phyloP scores from a whole-genome alignment of 1,140 invertebrate genomes.

The Apis dorsata region DNA sequence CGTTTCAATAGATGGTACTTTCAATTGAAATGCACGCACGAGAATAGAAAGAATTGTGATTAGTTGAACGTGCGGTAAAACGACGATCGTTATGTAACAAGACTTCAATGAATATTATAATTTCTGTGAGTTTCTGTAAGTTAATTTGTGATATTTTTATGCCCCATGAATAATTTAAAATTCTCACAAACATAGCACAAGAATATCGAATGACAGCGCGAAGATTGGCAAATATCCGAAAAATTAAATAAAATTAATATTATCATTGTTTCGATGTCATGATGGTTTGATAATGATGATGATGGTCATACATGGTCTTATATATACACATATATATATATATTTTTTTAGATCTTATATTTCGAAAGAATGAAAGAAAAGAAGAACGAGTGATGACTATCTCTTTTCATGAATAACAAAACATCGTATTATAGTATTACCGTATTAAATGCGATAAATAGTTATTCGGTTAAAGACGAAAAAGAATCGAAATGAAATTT shows the following conservation, averaged over 20 bases:
- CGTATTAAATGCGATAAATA: not conserved
- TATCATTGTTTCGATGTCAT: not conserved
- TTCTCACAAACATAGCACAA: too few species aligned
- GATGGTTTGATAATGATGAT: not conserved
- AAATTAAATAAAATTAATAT: not conserved
- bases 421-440: not conserved
- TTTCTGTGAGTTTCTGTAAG: slow-evolving; percentile 12
- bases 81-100: not conserved
- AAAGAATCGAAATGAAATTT: too few species aligned
- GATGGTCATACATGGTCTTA: too few species aligned
- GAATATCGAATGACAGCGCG: not conserved
- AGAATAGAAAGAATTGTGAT: not conserved
- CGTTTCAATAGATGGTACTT: not conserved
- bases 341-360: slow-evolving; percentile 38
- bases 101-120: not conserved
- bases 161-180: not conserved
- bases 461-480: not conserved
- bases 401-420: not conserved
- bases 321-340: not conserved
- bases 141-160: slow-evolving; percentile 40
- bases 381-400: not conserved
- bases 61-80: not conserved
- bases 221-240: not conserved
- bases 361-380: not conserved
- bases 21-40: not conserved